phyloP scores from a whole-genome alignment of 2,797 vertebrate genomes.

The Cyclopterus lumpus region DNA sequence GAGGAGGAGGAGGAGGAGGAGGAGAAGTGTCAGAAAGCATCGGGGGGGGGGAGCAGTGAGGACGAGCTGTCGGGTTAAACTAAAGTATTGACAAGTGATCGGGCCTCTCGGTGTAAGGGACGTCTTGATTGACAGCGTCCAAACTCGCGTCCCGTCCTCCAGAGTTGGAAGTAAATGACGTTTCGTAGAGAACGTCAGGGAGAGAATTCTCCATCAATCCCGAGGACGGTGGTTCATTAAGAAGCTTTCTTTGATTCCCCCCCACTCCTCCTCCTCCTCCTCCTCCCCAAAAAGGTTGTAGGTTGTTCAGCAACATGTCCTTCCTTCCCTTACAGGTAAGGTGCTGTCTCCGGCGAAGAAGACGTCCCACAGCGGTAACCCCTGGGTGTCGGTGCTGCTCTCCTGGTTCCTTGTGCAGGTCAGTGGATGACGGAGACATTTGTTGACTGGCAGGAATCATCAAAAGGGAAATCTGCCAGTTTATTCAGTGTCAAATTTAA shows the following conservation, averaged over 20 bases:
- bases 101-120: not conserved
- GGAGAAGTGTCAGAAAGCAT: slow-evolving; percentile 16
- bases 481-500: too few species aligned
- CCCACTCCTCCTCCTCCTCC: not conserved
- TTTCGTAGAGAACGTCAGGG: not conserved
- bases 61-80: slow-evolving; percentile 26
- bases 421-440: slow-evolving; percentile 37
- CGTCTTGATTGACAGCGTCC: not conserved
- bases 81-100: not conserved
- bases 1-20: not conserved
- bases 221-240: not conserved
- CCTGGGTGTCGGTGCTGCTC: slow-evolving; percentile 89
- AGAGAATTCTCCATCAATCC: slow-evolving; percentile 3
- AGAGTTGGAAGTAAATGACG: not conserved
- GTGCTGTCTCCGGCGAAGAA: slow-evolving; percentile 85
- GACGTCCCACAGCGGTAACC: slow-evolving; percentile 89
- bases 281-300: too few species aligned
- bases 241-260: too few species aligned
- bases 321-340: slow-evolving; percentile 78
- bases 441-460: not conserved
- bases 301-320: not conserved
- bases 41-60: slow-evolving; percentile 19
- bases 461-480: not conserved
- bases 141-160: not conserved
- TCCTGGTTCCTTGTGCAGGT: slow-evolving; percentile 94